Base-by-base conservation (phyloP, 1,140 invertebrate genomes). In the Eciton burchellii region DNA sequence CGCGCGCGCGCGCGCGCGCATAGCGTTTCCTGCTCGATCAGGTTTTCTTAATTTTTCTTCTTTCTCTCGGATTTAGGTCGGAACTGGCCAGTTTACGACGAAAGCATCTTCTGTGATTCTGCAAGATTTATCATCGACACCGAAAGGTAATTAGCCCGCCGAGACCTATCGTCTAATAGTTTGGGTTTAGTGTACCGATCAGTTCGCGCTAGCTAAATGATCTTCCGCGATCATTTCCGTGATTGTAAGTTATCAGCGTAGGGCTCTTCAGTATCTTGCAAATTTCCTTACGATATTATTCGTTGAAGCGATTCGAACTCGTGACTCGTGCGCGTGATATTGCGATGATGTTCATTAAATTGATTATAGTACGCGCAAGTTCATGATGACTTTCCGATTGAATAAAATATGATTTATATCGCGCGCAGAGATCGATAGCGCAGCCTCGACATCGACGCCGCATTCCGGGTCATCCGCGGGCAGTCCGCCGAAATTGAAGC, bases 401-500 rank as follows among this genome's bases (percentile, higher is more conserved):
- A 8, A 41, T 41, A 24, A 52, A 76, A 76, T 76, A 21, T 43
- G 9, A 43, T 65, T 76, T 76, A 24, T 56, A 54, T 77, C 29
- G 11, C 47, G 71, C 19, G 9, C 21, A 93, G 93, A 93, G 21
- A 26, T 85, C 3, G 93, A 93, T 21, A 85, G 87, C 41, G 88
- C 90, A 0, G 91, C 92, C 0, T 92, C 93, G 8, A 93, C 92
- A 1, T 92, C 91, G 26, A 91, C 92, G 0, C 91, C 91, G 0
- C 90, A 93, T 43, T 93, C 93, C 0, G 87, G 90, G 1, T 93
- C 92, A 0, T 93, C 92, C 0, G 89, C 88, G 3, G 89, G 92
- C 19, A 95, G 94, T 88, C 94, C 94, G 0, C 94, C 94, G 2
- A 95, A 95, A 86, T 83, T 95, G 66, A 92, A 91, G 0, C 92